Evolutionary conservation across 1,140 invertebrate genomes (phyloP), one percentile per base, ranked within the genome.

Genomic region (Drosophila guanche): DNA sequence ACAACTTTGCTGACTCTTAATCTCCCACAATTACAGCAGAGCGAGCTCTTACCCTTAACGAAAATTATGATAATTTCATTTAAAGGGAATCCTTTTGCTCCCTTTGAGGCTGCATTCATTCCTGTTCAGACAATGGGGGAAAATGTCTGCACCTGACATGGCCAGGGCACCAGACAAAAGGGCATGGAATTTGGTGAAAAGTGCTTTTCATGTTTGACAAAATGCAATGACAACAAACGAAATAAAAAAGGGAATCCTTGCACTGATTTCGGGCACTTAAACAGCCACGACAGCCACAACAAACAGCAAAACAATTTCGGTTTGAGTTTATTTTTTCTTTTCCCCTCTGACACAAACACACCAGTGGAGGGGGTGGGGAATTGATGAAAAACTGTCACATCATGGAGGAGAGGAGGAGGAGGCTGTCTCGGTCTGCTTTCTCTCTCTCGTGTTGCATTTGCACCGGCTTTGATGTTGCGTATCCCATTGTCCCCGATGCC

Each of bases 341-440:
- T 20, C 16, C 16, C 4, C 40, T 29, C 22, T 48, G 14, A 47
- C 7, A 16, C 16, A 16, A 47, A 47, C 12, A 50, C 58, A 69
- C 56, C 12, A 12, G 50, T 40, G 37, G 59, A 20, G 16, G 57
- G 43, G 59, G 59, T 66, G 76, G 63, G 62, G 74, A 83, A 78
- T 74, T 83, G 74, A 79, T 84, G 76, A 60, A 80, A 86, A 86
- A 86, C 78, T 88, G 83, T 86, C 83, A 83, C 83, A 86, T 86
- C 83, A 86, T 88, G 48, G 70, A 50, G 53, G 16, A 20, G 16
- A 20, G 16, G 16, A 20, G 48, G 70, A 50, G 53, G 46, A 25
- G 33, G 27, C 47, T 5, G 29, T 40, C 51, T 12, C 54, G 54
- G 60, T 61, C 48, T 52, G 47, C 10, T 22, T 52, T 23, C 50